These are phyloP conservation scores for Chunga burmeisteri DNA, from an alignment of 2,113 vertebrate genomes.

Conservation along the genomic window DNA sequence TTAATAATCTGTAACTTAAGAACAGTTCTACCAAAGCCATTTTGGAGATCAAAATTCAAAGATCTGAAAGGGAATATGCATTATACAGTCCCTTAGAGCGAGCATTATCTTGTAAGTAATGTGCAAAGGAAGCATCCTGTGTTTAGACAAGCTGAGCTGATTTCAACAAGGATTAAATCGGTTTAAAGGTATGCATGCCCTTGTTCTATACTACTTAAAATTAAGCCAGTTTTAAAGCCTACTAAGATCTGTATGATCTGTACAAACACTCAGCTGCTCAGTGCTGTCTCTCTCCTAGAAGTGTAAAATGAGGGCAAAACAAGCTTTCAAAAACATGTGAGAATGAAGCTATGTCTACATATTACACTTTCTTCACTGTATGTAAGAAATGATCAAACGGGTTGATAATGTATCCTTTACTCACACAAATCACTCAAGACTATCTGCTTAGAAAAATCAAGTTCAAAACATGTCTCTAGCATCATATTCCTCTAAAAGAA, in stretches of 20 bases:
- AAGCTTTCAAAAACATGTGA: rapidly evolving
- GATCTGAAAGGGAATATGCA: not conserved
- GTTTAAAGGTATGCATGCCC: not conserved
- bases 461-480: not conserved
- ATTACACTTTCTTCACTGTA: not conserved
- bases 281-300: not conserved
- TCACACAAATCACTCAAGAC: not conserved
- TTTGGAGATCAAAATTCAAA: not conserved
- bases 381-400: not conserved
- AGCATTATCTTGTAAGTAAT: not conserved
- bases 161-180: not conserved
- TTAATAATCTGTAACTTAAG: not conserved
- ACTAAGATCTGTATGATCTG: not conserved
- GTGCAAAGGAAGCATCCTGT: not conserved
- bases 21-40: not conserved
- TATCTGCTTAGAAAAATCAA: not conserved
- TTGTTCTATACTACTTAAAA: not conserved
- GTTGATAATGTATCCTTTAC: not conserved
- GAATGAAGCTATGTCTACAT: not conserved
- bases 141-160: not conserved
- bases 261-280: not conserved
- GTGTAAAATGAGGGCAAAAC: not conserved
- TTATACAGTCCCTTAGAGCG: not conserved
- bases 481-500: not conserved
- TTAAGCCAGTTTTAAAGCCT: not conserved